These are phyloP conservation scores for Zingel zingel DNA, from an alignment of 2,113 vertebrate species.

Conservation along the genomic window DNA sequence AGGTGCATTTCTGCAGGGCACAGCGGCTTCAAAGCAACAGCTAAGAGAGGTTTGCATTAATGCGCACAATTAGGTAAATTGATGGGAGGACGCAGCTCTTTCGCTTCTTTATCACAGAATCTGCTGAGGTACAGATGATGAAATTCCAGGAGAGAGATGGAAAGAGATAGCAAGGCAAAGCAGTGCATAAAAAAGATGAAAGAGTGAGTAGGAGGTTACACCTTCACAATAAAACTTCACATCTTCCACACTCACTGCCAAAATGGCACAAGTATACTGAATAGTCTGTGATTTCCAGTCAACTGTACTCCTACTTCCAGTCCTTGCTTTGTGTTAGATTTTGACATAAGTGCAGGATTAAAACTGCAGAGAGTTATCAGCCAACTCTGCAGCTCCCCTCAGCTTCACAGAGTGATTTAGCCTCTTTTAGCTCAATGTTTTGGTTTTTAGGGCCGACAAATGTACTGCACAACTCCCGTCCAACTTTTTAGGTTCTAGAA, in stretches of 20 bases:
- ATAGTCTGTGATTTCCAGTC: background rate
- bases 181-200: background rate
- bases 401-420: too few species aligned
- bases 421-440: too few species aligned
- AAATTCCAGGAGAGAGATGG: conserved; percentile 6
- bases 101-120: background rate
- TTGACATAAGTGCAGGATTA: background rate
- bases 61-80: conserved; percentile 10
- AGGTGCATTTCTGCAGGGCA: conserved; percentile 33
- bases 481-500: too few species aligned
- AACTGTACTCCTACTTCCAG: background rate
- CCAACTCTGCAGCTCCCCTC: too few species aligned
- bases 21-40: conserved; percentile 41
- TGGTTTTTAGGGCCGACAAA: too few species aligned
- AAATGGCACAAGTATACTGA: background rate
- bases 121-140: conserved; percentile 26
- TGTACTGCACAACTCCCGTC: too few species aligned
- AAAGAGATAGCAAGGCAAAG: background rate
- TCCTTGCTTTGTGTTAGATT: background rate
- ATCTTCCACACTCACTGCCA: background rate
- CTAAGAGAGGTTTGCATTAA: conserved; percentile 38
- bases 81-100: background rate
- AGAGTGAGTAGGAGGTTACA: background rate
- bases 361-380: background rate
- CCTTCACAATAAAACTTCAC: background rate